Evolutionary conservation across 2,797 vertebrate genomes (phyloP), one percentile per base, ranked within the genome.

Genomic region (Epinephelus awoara): DNA sequence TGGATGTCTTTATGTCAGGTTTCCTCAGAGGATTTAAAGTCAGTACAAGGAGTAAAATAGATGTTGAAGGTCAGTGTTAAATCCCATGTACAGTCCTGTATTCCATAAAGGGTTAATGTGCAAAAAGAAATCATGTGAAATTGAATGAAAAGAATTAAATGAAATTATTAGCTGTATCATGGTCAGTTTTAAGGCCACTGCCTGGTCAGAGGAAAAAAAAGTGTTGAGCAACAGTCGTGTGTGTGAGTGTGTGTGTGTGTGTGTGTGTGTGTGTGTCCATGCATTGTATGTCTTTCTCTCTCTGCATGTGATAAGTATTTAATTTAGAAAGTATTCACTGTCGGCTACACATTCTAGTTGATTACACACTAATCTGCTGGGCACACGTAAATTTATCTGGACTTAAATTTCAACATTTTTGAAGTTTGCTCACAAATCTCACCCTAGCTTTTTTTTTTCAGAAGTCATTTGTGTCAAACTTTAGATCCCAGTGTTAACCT

Each of bases 181-280:
- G 75, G 72, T 85, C 74, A 70, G 77, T 81, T 85, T 87, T 86
- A 82, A 76, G 77, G 81, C 79, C 67, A 68, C 49, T 59, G 73
- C 15, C 70, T 85, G 74, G 85, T 85, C 52, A 80, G 59, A 46
- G 44, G 21, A 61, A 75, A 80, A 59, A 8, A 15, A 18, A 29
- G 54, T 54, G 63, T 84, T 85, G 74, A 75, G 83, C 79, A 83
- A 82, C 66, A 72, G 65, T 67, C n/a, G 54, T 27, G 61, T 21
- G 65, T 25, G 18, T 58, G n/a, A 55, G 40, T 63, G 61, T 50
- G 34, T 29, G 61, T 65, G 61, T 44, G 72, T 51, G 47, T 66
- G 55, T 56, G 47, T 51, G 75, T 55, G 63, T 67, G 49, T 27
- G 42, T 56, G 27, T 44, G 54, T 75, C 4, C 18, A 34, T 67